Conservation (phyloP, 2,113 vertebrate genomes). For the Aldabrachelys gigantea region DNA sequence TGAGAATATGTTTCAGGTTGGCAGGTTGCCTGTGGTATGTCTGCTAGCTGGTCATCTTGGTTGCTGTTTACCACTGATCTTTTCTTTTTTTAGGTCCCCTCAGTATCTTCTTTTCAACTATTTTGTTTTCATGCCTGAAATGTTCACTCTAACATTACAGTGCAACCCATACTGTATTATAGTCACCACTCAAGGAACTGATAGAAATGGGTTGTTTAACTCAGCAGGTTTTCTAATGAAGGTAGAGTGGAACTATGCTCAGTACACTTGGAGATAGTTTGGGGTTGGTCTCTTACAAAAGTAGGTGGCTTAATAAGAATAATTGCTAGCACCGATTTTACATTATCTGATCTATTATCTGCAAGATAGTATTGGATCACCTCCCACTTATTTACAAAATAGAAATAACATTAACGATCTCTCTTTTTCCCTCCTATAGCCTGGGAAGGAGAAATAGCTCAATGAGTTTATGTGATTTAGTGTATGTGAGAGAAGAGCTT, state of each 20-base stretch:
- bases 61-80: background rate
- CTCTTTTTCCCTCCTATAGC: background rate
- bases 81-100: background rate
- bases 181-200: no score
- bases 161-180: no score
- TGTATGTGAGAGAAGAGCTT: conserved; percentile 11
- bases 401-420: background rate
- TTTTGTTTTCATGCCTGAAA: no score
- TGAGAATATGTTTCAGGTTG: no score
- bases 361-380: conserved; percentile 19
- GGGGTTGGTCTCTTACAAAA: background rate
- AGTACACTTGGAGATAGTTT: background rate
- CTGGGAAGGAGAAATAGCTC: background rate
- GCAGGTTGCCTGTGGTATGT: no score
- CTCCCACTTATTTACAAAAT: background rate
- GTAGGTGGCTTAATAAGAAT: no score
- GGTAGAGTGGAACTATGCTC: no score
- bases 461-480: background rate
- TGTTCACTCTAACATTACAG: no score
- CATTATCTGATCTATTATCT: background rate
- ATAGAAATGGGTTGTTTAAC: no score
- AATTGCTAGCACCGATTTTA: background rate
- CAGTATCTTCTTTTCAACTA: background rate
- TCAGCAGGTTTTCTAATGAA: no score
- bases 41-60: background rate